Evolutionary conservation across 2,888 invertebrate species (phyloP), one percentile per base, ranked within the genome.

Genomic region (Diarsia rubi): DNA sequence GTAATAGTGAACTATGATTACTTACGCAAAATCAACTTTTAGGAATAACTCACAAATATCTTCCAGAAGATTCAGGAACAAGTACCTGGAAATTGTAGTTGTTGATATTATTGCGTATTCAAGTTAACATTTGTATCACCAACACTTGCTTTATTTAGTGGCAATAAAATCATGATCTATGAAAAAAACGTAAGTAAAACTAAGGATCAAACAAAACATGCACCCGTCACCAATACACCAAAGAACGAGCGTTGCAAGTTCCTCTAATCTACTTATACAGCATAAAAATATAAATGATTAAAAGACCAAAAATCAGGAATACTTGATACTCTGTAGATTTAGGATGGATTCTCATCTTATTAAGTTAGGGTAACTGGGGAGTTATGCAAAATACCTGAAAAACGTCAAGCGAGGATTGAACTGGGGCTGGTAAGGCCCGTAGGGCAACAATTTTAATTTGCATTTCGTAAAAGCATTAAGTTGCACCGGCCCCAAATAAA

Each of bases 41-140:
- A 64, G 27, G 24, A 70, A 68, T 16, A 6, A 64, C 70, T 78
- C 59, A 70, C 66, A 27, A 19, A 42, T 60, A 37, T 59, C 52
- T 67, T 68, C 67, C 54, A 24, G 45, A 31, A 31, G 37, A 60
- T 24, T 5, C 69, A 44, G 66, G 74, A 69, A 62, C 52, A 44
- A 59, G 62, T 81, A 84, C 81, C 81, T 81, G 81, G 5, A 81
- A 84, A 69, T 60, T 63, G n/a, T n/a, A n/a, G n/a, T n/a, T 37
- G 27, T 62, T 16, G 14, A 67, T 73, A 62, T 84, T 21, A 81
- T 24, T 84, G 27, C 65, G 42, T 49, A 57, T n/a, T 45, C 16
- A 19, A 45, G n/a, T 21, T 37, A 27, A 27, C 0, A 1, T 24
- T 24, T 24, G 3, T 24, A 3, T 19, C 6, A 44, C 37, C 31